Evolutionary conservation across 2,113 vertebrate species (phyloP), one percentile per base, ranked within the genome.

Genomic region (Ptilorrhoa leucosticta): DNA sequence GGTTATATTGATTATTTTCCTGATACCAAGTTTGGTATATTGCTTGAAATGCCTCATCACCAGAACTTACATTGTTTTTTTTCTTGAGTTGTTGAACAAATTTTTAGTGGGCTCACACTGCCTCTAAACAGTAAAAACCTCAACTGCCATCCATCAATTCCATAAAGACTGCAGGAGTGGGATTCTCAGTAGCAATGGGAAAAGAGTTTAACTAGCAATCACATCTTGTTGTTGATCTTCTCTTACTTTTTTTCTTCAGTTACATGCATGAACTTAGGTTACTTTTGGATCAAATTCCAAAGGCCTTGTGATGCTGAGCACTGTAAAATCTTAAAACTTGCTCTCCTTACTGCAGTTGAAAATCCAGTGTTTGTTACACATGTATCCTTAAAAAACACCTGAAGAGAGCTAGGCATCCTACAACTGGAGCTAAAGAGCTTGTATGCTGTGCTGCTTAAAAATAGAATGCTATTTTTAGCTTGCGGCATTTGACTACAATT

Each of bases 381-480:
- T 1, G 2, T 47, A 60, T 79, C 40, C 50, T 66, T 69, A n/a
- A 61, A 85, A 82, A 64, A 51, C 45, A 65, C 47, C 75, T 61
- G 50, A 56, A 79, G 19, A 76, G 31, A 80, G 35, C 26, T 40
- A 44, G 28, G 12, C 39, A 44, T 90, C 61, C 50, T 72, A 90
- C 75, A 71, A 37, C 3, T 35, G 31, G 45, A 88, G 45, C 48
- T 71, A 53, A 44, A 64, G 53, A 64, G 45, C 33, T 68, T 53
- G 11, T 56, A 23, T 50, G 37, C 66, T 61, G 28, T 5, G 1
- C 33, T 7, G 11, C 37, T 93, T 88, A 88, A 92, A 90, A 90
- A 48, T 5, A 77, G 61, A 83, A 69, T 39, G 45, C 31, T 92
- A 54, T 83, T 94, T 94, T 82, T 83, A 81, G 85, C 50, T 86